Evolutionary conservation across 2,113 vertebrate species (phyloP), one percentile per base, ranked within the genome.

Genomic region (Siphamia tubifer): DNA sequence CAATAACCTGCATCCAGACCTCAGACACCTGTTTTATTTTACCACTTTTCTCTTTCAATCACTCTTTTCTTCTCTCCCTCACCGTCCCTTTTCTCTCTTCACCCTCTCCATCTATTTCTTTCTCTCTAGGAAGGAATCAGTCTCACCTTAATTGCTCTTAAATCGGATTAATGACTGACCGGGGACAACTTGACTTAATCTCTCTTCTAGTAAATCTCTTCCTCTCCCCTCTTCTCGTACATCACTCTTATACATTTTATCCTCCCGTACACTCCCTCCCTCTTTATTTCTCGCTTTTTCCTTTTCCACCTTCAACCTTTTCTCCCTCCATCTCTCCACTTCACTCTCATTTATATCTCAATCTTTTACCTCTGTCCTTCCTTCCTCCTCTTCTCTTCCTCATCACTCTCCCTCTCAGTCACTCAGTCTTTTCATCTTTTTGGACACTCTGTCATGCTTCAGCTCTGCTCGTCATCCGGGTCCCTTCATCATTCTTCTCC

Each of bases 111-210:
- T 83, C 77, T 85, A 80, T 82, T 83, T 84, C 87, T 85, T 73
- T 85, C 78, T 86, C 83, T 84, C 58, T 76, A 86, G 84, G 84
- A 90, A 92, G 77, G 87, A 90, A 90, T 89, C 88, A 87, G 87
- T 92, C 87, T 91, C 85, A 91, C 87, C 86, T 91, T 93, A 92
- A 92, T 91, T 91, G 90, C 87, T 85, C 86, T 89, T 92, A 92
- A 92, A 93, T 92, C 85, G 78, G 90, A 93, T 92, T 92, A 93
- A 93, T 88, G 90, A 92, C 90, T 92, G 90, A 89, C 87, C 87
- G 53, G 89, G 89, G 90, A 89, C 88, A 92, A 90, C 83, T 88
- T 89, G 88, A 90, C 90, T 92, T 92, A 89, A 93, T 92, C 90
- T 90, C 85, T 89, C 83, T 81, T 87, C 80, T 91, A 86, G 84